Evolutionary conservation across 2,113 vertebrate species (phyloP).

Genomic region (Ursus arctos): DNA sequence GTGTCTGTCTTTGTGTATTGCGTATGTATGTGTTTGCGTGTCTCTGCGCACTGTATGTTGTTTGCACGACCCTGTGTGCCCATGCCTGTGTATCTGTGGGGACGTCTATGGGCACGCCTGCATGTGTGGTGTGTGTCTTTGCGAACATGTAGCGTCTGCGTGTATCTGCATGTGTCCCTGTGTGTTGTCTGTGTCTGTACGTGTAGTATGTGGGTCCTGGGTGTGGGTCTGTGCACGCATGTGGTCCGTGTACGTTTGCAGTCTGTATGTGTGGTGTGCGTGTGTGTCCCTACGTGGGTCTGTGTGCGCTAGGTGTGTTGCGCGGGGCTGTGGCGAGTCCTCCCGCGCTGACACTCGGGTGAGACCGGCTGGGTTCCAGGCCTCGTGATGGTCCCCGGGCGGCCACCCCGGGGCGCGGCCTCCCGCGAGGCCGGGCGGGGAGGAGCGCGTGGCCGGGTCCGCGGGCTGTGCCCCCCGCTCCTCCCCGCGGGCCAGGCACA

Average conservation of each 20-base stretch:
- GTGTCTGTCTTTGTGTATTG: not conserved
- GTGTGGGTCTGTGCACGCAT: not conserved
- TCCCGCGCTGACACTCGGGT: not conserved
- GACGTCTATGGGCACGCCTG: not conserved
- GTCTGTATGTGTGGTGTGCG: not conserved
- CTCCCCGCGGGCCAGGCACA: conserved; percentile 69
- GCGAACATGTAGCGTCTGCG: no score
- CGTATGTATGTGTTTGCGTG: not conserved
- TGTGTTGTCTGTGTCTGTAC: not conserved
- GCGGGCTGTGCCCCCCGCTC: conserved; percentile 49
- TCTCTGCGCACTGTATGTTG: not conserved
- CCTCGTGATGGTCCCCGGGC: not conserved
- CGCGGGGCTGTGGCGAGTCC: not conserved
- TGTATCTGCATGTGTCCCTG: not conserved
- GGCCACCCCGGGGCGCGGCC: not conserved
- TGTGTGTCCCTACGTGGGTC: not conserved
- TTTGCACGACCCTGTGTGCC: not conserved
- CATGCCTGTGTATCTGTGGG: not conserved
- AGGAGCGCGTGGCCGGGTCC: not conserved
- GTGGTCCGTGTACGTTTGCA: not conserved
- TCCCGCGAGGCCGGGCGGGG: not conserved
- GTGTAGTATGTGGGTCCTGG: not conserved
- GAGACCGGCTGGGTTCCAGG: not conserved
- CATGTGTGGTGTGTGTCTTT: not conserved
- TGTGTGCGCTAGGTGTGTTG: not conserved